A percentile compares a stretch with the other conserved stretches of the same genome.
These are phyloP conservation scores for Lithosia quadra DNA, from an alignment of 2,888 invertebrate genomes.

Conservation along the genomic window DNA sequence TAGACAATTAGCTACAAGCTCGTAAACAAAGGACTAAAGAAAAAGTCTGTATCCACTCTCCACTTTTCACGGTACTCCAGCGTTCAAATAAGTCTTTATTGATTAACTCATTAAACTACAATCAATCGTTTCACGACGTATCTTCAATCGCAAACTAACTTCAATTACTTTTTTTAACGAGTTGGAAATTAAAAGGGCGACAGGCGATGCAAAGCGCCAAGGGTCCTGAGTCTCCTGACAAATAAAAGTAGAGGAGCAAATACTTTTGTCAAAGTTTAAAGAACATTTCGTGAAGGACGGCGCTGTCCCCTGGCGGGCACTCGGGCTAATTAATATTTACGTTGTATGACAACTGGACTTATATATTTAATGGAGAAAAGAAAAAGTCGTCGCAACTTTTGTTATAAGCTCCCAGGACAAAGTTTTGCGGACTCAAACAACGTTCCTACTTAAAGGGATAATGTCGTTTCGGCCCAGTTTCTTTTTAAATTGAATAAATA, in stretches of 20 bases:
- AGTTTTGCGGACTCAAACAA: neutral
- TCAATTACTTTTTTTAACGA: constrained; percentile 34
- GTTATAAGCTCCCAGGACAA: constrained; percentile 1
- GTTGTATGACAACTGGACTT: constrained; percentile 30
- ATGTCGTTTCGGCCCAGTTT: neutral
- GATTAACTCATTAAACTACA: constrained; percentile 22
- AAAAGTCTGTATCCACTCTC: neutral
- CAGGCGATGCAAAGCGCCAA: neutral
- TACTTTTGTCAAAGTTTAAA: constrained; percentile 35
- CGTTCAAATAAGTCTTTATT: constrained; percentile 12
- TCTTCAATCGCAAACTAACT: constrained; percentile 22
- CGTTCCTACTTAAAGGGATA: neutral
- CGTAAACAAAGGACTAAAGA: constrained; percentile 3
- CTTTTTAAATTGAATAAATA: neutral
- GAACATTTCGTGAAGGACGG: constrained; percentile 27
- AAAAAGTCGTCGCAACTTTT: constrained; percentile 21
- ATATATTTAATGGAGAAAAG: constrained; percentile 34
- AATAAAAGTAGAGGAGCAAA: constrained; percentile 32
- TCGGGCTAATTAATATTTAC: constrained; percentile 48
- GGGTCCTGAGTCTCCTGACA: constrained; percentile 19
- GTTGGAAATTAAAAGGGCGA: constrained; percentile 23
- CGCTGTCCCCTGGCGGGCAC: neutral
- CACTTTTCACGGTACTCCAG: neutral
- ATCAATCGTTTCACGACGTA: constrained; percentile 32
- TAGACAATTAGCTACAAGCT: constrained; percentile 17